Evolutionary conservation across 2,797 vertebrate genomes (phyloP), one percentile per base, ranked within the genome.

Genomic region (Chrosomus eos): DNA sequence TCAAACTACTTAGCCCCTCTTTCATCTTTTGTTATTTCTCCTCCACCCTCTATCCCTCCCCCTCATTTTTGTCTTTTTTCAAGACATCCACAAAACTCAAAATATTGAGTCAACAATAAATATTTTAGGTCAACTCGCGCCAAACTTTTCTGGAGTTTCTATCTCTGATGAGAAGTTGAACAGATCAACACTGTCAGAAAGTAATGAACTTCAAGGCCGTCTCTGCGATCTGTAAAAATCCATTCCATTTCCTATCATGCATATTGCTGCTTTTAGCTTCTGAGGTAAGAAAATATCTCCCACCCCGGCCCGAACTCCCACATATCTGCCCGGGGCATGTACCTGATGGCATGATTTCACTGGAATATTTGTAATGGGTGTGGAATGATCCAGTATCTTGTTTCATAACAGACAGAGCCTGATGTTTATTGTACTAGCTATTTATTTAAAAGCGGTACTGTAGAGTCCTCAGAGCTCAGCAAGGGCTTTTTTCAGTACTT

Each of bases 361-460:
- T 84, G 51, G 36, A 84, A 84, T 80, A 72, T 73, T 85, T 84
- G 21, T 38, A 64, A 85, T 64, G 76, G 83, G 76, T 85, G 76
- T 62, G 53, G 70, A 77, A 33, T 71, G 23, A 67, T 83, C 23
- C 71, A 16, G 6, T 77, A 45, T 70, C 45, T 68, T 33, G 11
- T 77, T 83, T 78, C 26, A 60, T 70, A 76, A 78, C 26, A 58
- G 73, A 28, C 7, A 67, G 62, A 45, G 62, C 7, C 26, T 43
- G 26, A 43, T 43, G 26, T 78, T 43, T 60, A 70, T 38, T 68
- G 64, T 19, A 18, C 36, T 58, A 23, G 45, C 16, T 48, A 48
- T 36, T 70, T 71, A 14, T 60, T 78, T 67, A n/a, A 26, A 6
- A 36, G 26, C 4, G 8, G 38, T 45, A 53, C 36, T 28, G 36